Conservation (phyloP, 64 coral and sea anemone genomes). For the Trachythela sp. region DNA sequence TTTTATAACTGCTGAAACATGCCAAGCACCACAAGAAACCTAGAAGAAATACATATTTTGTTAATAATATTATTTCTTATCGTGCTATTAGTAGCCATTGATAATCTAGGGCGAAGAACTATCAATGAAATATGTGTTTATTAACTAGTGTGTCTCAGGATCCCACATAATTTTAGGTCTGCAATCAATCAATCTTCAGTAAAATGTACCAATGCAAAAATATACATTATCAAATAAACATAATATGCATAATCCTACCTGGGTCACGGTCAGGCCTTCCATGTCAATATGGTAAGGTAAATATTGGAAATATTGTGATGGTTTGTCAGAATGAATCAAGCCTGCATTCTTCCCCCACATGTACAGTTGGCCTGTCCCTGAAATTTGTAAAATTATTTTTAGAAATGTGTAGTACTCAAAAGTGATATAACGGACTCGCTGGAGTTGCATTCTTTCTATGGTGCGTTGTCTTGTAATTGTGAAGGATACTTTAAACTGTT, state of each 20-base stretch:
- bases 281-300: constrained; percentile 38
- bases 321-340: constrained; percentile 70
- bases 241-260: background rate
- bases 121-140: too few relatives aligned
- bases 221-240: too few relatives aligned
- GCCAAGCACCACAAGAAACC: constrained; percentile 2
- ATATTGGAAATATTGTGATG: constrained; percentile 71
- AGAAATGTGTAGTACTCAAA: too few relatives aligned
- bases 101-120: too few relatives aligned
- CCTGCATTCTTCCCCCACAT: constrained; percentile 94
- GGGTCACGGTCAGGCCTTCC: background rate
- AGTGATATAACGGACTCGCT: too few relatives aligned
- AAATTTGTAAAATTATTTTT: background rate
- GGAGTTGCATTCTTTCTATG: too few relatives aligned
- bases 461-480: too few relatives aligned
- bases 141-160: too few relatives aligned
- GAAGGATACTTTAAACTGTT: background rate
- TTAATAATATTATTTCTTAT: too few relatives aligned
- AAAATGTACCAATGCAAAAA: background rate
- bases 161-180: too few relatives aligned
- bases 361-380: constrained; percentile 68
- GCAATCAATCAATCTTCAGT: too few relatives aligned
- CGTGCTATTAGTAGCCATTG: too few relatives aligned
- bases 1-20: background rate
- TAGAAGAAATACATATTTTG: background rate